Percentiles rank a stretch among this genome's conserved stretches.
Conservation (phyloP, 1,140 invertebrate genomes). For the Zaprionus ornatus region DNA sequence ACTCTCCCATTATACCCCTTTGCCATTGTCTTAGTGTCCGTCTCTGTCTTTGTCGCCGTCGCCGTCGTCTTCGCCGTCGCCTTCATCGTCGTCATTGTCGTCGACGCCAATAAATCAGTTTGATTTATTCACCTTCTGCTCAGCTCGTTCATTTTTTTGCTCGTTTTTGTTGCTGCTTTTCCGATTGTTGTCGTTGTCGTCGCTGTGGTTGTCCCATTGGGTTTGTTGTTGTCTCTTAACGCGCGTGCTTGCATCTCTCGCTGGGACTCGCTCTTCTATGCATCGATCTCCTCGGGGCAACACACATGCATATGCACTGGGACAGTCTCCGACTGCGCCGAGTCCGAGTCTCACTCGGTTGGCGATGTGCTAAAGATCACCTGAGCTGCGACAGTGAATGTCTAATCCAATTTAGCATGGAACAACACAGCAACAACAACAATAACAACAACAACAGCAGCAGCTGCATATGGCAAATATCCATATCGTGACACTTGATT, state of each 20-base stretch:
- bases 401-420: constrained; percentile 61
- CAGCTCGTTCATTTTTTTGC: constrained; percentile 18
- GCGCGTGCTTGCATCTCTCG: constrained; percentile 61
- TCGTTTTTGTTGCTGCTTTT: constrained; percentile 30
- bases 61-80: constrained; percentile 48
- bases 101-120: constrained; percentile 76
- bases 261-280: constrained; percentile 38
- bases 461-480: constrained; percentile 60
- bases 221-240: constrained; percentile 62
- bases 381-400: constrained; percentile 39
- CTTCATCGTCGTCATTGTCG: constrained; percentile 58
- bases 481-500: constrained; percentile 78
- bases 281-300: constrained; percentile 27
- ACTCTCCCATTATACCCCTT: not conserved
- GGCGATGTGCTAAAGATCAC: constrained; percentile 48
- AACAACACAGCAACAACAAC: constrained; percentile 21
- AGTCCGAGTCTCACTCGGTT: constrained; percentile 11
- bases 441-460: not conserved
- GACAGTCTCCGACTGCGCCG: not conserved
- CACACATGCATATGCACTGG: not conserved
- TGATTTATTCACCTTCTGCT: constrained; percentile 73
- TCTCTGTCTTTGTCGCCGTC: constrained; percentile 19
- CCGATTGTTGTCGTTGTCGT: constrained; percentile 63
- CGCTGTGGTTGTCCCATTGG: constrained; percentile 36
- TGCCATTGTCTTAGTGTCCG: constrained; percentile 49